Percentiles rank a stretch among this genome's conserved stretches.
phyloP scores from a whole-genome alignment of 92 coral and sea anemone genomes.

The Meandrina meandrites region DNA sequence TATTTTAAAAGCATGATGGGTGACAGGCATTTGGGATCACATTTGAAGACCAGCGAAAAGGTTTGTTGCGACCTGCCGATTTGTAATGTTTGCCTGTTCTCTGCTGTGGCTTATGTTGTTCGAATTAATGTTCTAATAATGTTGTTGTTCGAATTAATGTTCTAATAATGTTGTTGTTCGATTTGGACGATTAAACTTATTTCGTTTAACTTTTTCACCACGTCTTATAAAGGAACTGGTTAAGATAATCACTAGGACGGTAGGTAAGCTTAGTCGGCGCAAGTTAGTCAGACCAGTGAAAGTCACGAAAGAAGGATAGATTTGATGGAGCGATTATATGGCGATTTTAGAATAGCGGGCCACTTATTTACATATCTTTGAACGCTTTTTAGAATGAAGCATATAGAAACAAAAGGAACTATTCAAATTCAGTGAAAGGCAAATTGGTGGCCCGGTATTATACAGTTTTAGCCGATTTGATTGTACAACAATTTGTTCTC shows the following conservation, averaged over 20 bases:
- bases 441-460: too few species aligned
- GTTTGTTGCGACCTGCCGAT: conserved; percentile 39
- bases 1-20: conserved; percentile 27
- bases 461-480: too few species aligned
- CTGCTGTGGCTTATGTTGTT: neutral
- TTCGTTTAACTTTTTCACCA: neutral
- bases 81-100: neutral
- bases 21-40: conserved; percentile 51
- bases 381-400: too few species aligned
- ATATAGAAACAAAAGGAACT: too few species aligned
- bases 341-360: too few species aligned
- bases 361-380: too few species aligned
- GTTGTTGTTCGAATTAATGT: too few species aligned
- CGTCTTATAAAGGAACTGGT: neutral
- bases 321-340: too few species aligned
- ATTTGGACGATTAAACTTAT: neutral
- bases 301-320: neutral
- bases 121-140: neutral
- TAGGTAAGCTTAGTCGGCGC: neutral
- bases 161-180: neutral
- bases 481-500: neutral
- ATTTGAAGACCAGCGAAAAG: conserved; percentile 83
- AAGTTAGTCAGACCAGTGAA: neutral
- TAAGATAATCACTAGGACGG: neutral
- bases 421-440: too few species aligned